Conservation (phyloP, 1,140 invertebrate species). For the Mercenaria mercenaria region DNA sequence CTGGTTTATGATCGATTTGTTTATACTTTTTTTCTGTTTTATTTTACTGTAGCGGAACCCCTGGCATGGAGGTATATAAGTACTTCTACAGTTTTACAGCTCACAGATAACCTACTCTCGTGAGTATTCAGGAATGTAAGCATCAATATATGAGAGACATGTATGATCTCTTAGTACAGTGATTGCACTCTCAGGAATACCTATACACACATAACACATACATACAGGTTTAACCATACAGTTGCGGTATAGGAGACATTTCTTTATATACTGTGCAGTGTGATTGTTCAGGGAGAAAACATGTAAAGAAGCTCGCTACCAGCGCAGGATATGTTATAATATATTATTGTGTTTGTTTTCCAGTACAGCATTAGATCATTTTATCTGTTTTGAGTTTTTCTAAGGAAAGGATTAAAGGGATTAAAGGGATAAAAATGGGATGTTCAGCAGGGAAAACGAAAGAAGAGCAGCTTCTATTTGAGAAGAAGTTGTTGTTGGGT, state of each 20-base stretch:
- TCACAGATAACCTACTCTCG: background rate
- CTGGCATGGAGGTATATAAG: background rate
- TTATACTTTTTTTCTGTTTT: background rate
- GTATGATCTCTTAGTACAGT: background rate
- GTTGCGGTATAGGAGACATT: background rate
- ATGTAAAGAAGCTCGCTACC: no score
- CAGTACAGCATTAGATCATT: no score
- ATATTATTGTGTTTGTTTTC: no score
- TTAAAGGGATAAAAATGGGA: background rate
- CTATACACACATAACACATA: background rate
- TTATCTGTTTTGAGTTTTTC: no score
- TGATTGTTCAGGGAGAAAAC: background rate
- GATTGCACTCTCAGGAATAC: background rate
- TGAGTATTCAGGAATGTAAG: background rate
- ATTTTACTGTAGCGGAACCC: no score
- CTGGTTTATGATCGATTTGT: background rate
- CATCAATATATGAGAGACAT: slow-evolving; percentile 7
- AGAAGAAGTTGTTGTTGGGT: slow-evolving; percentile 51
- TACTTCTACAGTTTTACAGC: background rate
- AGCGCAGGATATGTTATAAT: background rate
- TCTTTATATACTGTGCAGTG: background rate
- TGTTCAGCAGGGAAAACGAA: slow-evolving; percentile 9
- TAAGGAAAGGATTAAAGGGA: no score
- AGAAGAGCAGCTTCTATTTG: slow-evolving; percentile 31
- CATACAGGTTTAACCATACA: background rate